Base-by-base conservation (phyloP, 1,140 invertebrate genomes). In the Meloidogyne exigua region DNA sequence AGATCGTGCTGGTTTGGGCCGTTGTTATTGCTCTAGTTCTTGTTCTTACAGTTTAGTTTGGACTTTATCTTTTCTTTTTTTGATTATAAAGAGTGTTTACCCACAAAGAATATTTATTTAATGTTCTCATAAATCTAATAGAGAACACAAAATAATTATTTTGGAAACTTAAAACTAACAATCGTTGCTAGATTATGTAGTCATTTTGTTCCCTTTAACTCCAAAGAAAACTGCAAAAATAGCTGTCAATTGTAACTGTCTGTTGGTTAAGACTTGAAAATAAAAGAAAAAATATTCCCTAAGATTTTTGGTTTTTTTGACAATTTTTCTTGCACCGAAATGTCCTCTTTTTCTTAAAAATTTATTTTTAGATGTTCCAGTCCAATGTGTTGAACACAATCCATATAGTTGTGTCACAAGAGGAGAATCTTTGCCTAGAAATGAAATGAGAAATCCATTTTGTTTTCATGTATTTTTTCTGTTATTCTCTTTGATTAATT, bases 1-100 rank as follows among this genome's bases (percentile, higher is more conserved):
- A 62, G 83, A 83, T 64, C 49, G 76, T 15, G 69, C 75, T 23
- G 80, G 82, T 4, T 72, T 74, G 13, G 79, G 85, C 0, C 78
- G 82, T 32, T 85, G 84, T 72, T 44, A 85, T 63, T 85, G 84
- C 66, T 83, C 84, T 1, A 81, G 76, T 42, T 84, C 84, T 70
- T 85, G 84, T 80, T 81, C 83, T 65, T 44, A 82, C 23, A 84
- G 85, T 85, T 72, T 72, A 78, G 73, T 63, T 32, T 42, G 32
- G 5, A 25, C 7, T 32, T 32, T 32, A n/a, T n/a, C n/a, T n/a
- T n/a, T n/a, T n/a, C n/a, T n/a, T n/a, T n/a, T n/a, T n/a, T n/a
- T n/a, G n/a, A n/a, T n/a, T n/a, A n/a, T n/a, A n/a, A n/a, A n/a
- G n/a, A n/a, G n/a, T n/a, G n/a, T n/a, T n/a, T n/a, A n/a, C n/a